phyloP scores from a whole-genome alignment of 1,140 invertebrate genomes.

The Palaemon carinicauda region DNA sequence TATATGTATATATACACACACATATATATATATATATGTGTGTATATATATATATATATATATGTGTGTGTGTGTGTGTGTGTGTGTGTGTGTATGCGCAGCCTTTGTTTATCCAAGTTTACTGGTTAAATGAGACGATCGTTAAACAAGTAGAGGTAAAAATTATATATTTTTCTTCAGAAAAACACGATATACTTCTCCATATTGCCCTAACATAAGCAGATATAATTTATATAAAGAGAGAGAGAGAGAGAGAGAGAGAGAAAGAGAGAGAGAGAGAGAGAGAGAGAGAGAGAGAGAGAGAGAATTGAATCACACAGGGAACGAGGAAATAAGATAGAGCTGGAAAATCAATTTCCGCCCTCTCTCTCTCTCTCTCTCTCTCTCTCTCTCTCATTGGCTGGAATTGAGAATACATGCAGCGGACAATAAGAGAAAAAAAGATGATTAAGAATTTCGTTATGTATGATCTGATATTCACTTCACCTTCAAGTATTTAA shows the following conservation, averaged over 20 bases:
- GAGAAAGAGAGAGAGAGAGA: neutral
- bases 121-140: neutral
- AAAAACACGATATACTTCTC: too few relatives aligned
- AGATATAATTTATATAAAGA: too few relatives aligned
- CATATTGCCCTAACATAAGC: too few relatives aligned
- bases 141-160: neutral
- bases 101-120: neutral
- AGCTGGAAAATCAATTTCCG: neutral
- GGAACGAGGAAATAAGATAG: too few relatives aligned
- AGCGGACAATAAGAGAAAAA: too few relatives aligned
- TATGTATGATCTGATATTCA: too few relatives aligned
- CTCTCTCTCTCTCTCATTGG: neutral
- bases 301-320: too few relatives aligned
- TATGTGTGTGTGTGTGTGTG: constrained; percentile 13
- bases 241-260: neutral
- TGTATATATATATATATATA: constrained; percentile 12
- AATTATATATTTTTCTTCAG: too few relatives aligned
- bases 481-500: too few relatives aligned
- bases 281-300: neutral
- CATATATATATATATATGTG: neutral
- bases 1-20: neutral
- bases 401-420: too few relatives aligned
- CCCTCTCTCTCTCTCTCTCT: neutral
- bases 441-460: too few relatives aligned
- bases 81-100: neutral